Evolutionary conservation across 1,140 invertebrate genomes (phyloP).

Genomic region (Drosophila sproati): DNA sequence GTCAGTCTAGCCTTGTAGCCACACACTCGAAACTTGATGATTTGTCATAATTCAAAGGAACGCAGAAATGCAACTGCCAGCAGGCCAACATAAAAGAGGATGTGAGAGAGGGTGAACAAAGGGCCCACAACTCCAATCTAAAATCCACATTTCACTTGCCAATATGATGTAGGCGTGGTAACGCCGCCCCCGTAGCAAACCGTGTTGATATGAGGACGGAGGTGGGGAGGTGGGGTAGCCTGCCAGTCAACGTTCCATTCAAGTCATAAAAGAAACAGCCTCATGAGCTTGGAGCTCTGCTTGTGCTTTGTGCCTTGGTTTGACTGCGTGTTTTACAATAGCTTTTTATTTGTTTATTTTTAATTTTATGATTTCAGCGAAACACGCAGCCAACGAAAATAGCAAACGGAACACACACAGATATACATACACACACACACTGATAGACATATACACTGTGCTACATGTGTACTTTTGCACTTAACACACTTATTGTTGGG

Average conservation of each 20-base stretch:
- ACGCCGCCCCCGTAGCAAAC: background rate
- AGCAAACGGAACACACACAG: slow-evolving; percentile 43
- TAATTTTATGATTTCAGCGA: slow-evolving; percentile 74
- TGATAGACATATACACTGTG: slow-evolving; percentile 24
- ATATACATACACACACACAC: slow-evolving; percentile 39
- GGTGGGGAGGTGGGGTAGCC: background rate
- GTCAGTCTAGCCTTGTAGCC: slow-evolving; percentile 59
- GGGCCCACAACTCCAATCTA: background rate
- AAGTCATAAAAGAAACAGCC: slow-evolving; percentile 54
- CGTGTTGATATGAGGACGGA: background rate
- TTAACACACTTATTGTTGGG: slow-evolving; percentile 58
- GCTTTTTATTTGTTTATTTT: slow-evolving; percentile 74
- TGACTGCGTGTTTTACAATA: slow-evolving; percentile 62
- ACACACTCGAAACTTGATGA: slow-evolving; percentile 70
- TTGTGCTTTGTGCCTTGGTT: slow-evolving; percentile 37
- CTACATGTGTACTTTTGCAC: slow-evolving; percentile 50
- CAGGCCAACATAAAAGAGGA: background rate
- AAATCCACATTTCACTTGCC: slow-evolving; percentile 5
- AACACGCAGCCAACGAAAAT: slow-evolving; percentile 70
- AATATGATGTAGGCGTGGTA: slow-evolving; percentile 11
- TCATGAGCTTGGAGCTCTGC: slow-evolving; percentile 18
- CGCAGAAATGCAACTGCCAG: slow-evolving; percentile 24
- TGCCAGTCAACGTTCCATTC: slow-evolving; percentile 7
- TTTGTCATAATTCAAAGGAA: slow-evolving; percentile 72
- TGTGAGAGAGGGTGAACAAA: background rate